Base-by-base conservation (phyloP, 2,797 vertebrate species). In the Vireo griseus region DNA sequence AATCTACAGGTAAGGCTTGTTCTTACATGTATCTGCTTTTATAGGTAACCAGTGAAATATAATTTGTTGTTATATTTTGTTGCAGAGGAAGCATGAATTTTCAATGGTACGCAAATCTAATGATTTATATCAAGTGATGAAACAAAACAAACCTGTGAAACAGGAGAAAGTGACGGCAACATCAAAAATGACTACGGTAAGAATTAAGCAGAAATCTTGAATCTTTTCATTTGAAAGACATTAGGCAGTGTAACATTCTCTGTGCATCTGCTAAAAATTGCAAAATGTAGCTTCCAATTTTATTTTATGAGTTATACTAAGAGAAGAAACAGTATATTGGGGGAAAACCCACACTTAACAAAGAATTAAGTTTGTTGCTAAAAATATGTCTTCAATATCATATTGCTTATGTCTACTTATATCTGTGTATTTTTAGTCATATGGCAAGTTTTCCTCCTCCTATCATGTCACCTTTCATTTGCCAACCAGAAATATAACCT, bases 1-100 rank as follows among this genome's bases (percentile, higher is more conserved):
- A 99, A 99, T 96, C 97, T 99, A 14, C 98, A 99, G 98, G 99
- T 99, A 96, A 97, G 77, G 25, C 50, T 75, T 77, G 31, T 80
- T 78, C 71, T 78, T 82, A 35, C 9, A 28, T 19, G 40, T 76
- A 26, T 11, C 33, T 91, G 8, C 44, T 96, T 67, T 77, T 71
- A 66, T 61, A 57, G 51, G 39, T 72, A 73, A 58, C 26, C 69
- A 79, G 33, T 82, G 37, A 69, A 81, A 40, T 94, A 52, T 75
- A 93, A 95, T 88, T 88, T 5, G 26, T 55, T 83, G 13, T 81
- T 91, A 18, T 68, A 13, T 94, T 80, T 72, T 95, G 5, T 97
- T 96, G 29, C 93, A 99, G 99, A 98, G 98, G 75, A 99, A 99
- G 93, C 97, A 97, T 11, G 98, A 99, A 55, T 98, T 97, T 80